Conservation (phyloP, 2,888 invertebrate species). For the Lithophane leautieri region DNA sequence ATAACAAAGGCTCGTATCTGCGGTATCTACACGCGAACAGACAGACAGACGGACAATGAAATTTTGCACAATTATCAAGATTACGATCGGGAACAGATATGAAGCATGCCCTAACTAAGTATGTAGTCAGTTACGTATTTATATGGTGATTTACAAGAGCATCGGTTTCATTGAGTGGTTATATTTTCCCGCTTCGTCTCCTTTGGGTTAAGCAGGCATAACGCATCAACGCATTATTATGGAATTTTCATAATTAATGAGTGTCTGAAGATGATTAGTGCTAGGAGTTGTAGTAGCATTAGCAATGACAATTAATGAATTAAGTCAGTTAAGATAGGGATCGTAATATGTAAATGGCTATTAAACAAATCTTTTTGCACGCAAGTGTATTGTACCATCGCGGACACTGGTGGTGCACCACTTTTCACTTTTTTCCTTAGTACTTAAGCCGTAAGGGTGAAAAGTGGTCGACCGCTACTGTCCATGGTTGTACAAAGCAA, state of each 20-base stretch:
- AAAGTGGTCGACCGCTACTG: too few relatives aligned
- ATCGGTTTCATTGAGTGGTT: conserved; percentile 61
- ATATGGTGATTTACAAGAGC: conserved; percentile 54
- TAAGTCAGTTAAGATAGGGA: conserved; percentile 16
- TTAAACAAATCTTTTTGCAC: conserved; percentile 24
- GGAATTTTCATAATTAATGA: conserved; percentile 24
- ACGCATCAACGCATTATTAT: conserved; percentile 38
- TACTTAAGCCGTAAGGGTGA: too few relatives aligned
- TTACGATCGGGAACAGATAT: conserved; percentile 81
- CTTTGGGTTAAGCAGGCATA: conserved; percentile 59
- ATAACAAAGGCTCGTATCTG: conserved; percentile 66
- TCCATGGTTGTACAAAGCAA: background rate
- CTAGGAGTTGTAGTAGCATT: background rate
- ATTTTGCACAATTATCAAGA: conserved; percentile 87
- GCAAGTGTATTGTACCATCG: conserved; percentile 10
- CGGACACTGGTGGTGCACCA: too few relatives aligned
- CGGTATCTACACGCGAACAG: conserved; percentile 69
- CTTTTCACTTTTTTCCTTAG: too few relatives aligned
- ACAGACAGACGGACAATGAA: conserved; percentile 82
- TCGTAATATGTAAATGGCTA: background rate
- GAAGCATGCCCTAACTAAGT: conserved; percentile 71
- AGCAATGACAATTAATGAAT: conserved; percentile 22
- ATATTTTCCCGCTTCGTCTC: conserved; percentile 68
- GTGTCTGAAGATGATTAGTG: background rate
- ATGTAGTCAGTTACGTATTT: conserved; percentile 63